Evolutionary conservation across 2,113 vertebrate species (phyloP).

Genomic region (Eolophus roseicapilla): DNA sequence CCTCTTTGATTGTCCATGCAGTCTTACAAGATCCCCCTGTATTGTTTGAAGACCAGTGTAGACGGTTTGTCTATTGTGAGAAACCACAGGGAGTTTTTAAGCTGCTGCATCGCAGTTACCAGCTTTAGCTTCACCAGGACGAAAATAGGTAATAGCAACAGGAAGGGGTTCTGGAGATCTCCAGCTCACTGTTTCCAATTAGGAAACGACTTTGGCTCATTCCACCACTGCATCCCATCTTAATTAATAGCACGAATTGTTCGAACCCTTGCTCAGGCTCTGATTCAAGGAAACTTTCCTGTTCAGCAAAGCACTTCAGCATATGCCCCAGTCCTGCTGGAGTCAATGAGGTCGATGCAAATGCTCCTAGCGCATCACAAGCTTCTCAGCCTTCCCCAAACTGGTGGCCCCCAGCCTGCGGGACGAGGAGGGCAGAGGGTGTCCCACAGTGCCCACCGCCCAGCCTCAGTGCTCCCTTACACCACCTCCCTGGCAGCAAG

Average conservation of each 20-base stretch:
- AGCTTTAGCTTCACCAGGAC: conserved; percentile 19
- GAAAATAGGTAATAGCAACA: neutral
- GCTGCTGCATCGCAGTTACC: neutral
- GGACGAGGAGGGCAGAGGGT: fast-evolving
- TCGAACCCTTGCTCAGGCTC: fast-evolving
- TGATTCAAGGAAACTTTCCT: neutral
- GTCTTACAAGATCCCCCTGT: conserved; percentile 6
- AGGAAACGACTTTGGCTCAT: neutral
- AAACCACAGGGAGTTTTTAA: conserved; percentile 32
- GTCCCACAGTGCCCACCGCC: fast-evolving
- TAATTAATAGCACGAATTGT: neutral
- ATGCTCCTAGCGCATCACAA: fast-evolving
- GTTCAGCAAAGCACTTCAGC: neutral
- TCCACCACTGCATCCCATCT: neutral
- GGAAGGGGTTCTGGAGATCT: conserved; percentile 2
- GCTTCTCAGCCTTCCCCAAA: neutral
- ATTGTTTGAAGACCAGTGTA: conserved; percentile 5
- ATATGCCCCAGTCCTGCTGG: neutral
- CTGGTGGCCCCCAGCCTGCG: fast-evolving
- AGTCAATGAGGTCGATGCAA: neutral
- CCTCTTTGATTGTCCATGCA: conserved; percentile 7
- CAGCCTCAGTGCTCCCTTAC: fast-evolving
- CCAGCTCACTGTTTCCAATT: conserved; percentile 18
- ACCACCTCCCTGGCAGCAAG: neutral
- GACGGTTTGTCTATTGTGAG: conserved; percentile 28